phyloP scores from a whole-genome alignment of 2,888 invertebrate species.

The Automeris io region DNA sequence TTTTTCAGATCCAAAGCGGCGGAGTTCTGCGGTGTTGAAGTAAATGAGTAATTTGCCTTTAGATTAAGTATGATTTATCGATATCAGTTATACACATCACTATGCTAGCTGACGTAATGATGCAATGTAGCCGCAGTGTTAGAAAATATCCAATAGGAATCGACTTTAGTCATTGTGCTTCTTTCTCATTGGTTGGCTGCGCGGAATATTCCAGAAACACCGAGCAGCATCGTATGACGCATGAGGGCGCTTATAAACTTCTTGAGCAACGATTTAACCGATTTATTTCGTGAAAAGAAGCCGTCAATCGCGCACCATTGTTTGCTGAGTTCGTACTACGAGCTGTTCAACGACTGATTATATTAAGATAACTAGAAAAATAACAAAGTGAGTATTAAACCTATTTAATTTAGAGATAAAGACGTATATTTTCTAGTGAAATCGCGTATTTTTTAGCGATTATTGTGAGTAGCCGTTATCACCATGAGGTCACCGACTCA shows the following conservation, averaged over 20 bases:
- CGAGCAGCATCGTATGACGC: conserved; percentile 55
- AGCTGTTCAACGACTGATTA: conserved; percentile 48
- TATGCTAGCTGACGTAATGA: conserved; percentile 13
- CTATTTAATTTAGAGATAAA: neutral
- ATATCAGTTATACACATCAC: conserved; percentile 21
- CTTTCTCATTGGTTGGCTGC: conserved; percentile 40
- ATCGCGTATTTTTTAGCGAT: neutral
- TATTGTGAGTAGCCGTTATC: conserved; percentile 1
- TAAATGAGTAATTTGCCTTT: too few relatives aligned
- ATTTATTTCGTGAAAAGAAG: conserved; percentile 63
- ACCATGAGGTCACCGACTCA: conserved; percentile 9
- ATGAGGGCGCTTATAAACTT: conserved; percentile 40
- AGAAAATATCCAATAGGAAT: conserved; percentile 41
- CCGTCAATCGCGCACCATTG: conserved; percentile 72
- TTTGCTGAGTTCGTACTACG: conserved; percentile 60
- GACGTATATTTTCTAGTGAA: neutral
- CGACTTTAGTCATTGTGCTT: conserved; percentile 21
- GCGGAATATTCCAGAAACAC: conserved; percentile 66
- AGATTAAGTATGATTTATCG: conserved; percentile 9
- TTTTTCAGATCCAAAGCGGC: too few relatives aligned
- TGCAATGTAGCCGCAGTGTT: conserved; percentile 21
- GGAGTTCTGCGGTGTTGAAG: too few relatives aligned
- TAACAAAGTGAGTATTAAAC: conserved; percentile 49
- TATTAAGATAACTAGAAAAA: conserved; percentile 32
- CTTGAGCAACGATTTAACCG: conserved; percentile 34